Base-by-base conservation (phyloP, 2,113 vertebrate species). In the Thamnaconus septentrionalis region DNA sequence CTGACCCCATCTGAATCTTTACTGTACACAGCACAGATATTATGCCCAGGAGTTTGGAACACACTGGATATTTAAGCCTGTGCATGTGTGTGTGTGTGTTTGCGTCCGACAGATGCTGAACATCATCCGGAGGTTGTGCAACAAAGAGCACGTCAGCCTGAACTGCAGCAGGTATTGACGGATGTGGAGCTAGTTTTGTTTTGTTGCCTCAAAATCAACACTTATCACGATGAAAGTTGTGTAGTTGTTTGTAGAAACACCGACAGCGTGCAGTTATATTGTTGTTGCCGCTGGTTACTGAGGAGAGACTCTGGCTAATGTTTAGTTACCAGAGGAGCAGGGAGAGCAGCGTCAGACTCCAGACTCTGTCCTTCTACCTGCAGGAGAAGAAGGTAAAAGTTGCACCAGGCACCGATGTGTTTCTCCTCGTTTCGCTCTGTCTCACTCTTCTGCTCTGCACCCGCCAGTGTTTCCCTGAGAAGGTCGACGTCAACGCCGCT, bases 391-490 rank as follows among this genome's bases (percentile, higher is more conserved):
- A 89, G 80, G 89, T 90, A 56, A 64, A 31, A 18, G 4, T 5
- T 7, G 8, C 4, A 43, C 3, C 8, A 5, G 3, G n/a, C 3
- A n/a, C 1, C 7, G 0, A 1, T 8, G 7, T 6, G 9, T 3
- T 8, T 46, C 12, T 4, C 7, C 43, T 57, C 12, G 3, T 39
- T n/a, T 54, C 41, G 5, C 8, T 39, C 10, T 7, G 7, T 53
- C 5, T 11, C 9, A n/a, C 55, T 65, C 41, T 62, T 39, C 46
- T 5, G 4, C 6, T 5, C 42, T 3, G 3, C 71, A 4, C 45
- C 5, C 52, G 58, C 4, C 61, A 91, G 90, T 89, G 90, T 83
- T 91, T 90, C 65, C 88, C 86, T 64, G 88, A 90, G 55, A 78
- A 72, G 46, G 61, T 51, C 5, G 88, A 89, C 64, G 77, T 90